Base-by-base conservation (phyloP, 2,113 vertebrate genomes). In the Microtus pennsylvanicus region DNA sequence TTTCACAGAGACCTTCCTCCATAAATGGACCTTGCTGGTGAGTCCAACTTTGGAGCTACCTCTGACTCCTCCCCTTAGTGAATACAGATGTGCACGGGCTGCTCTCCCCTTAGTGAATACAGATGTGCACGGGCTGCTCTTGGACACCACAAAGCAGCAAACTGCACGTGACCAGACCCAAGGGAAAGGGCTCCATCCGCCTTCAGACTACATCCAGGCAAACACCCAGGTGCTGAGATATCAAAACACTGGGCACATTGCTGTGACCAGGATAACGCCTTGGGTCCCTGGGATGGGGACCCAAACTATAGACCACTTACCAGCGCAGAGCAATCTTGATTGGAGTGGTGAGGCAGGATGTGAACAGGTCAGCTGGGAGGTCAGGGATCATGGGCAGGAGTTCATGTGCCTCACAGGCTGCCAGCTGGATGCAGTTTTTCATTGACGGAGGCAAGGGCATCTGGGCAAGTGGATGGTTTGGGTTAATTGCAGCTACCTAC, bases 381-480 rank as follows among this genome's bases (percentile, higher is more conserved):
- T 99, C 99, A 0, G 99, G 99, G 98, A 99, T 99, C 99, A 99
- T 99, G 95, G 99, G 99, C 55, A 99, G 98, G 93, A 99, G 98
- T 98, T 99, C 99, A 2, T 94, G 99, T 98, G 99, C 99, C 96
- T 99, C 99, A 0, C 99, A 99, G 26, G 99, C 99, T 0, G 99
- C 99, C 98, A 99, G 98, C 98, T 99, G 99, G 96, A 99, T 99
- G 98, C 99, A 99, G 98, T 99, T 99, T 98, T 99, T 99, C 99
- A 99, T 99, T 1, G 99, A 99, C 0, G 99, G 99, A 0, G 99
- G 99, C 94, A 99, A 97, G 0, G 99, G 99, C 99, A 99, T 99
- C 98, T 99, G 99, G 22, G 99, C 99, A 0, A 99, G 99, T 0
- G 99, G 99, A 97, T 99, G 99, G 98, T 99, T 99, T 4, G 99